Evolutionary conservation across 2,113 vertebrate genomes (phyloP).

Genomic region (Calidris pugnax): DNA sequence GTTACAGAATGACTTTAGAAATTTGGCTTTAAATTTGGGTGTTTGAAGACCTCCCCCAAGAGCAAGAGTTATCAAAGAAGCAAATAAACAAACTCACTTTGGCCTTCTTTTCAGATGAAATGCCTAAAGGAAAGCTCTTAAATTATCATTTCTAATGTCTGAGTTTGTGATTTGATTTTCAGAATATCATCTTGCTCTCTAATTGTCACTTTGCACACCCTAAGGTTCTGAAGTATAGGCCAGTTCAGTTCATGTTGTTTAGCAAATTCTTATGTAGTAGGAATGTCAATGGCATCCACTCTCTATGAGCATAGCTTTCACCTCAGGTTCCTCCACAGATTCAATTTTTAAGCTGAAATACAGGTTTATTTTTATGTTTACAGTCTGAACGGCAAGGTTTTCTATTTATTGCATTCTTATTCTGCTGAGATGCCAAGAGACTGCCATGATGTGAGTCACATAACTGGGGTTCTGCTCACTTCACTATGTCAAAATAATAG

Average conservation of each 20-base stretch:
- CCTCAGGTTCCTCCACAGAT: neutral
- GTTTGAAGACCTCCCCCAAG: neutral
- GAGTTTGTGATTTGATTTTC: neutral
- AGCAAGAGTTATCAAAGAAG: neutral
- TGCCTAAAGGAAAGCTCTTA: neutral
- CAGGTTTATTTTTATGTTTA: neutral
- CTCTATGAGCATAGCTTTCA: neutral
- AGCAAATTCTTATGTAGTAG: neutral
- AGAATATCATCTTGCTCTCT: neutral
- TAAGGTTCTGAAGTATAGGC: neutral
- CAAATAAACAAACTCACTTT: neutral
- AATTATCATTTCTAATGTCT: neutral
- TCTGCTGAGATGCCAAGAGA: neutral
- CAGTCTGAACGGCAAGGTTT: neutral
- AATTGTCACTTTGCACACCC: neutral
- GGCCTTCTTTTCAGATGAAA: neutral
- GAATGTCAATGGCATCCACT: neutral
- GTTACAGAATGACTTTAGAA: neutral
- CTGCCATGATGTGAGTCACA: neutral
- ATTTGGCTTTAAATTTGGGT: neutral
- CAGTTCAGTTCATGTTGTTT: neutral
- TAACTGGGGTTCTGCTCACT: neutral
- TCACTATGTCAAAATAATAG: neutral
- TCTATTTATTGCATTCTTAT: slow-evolving; percentile 1
- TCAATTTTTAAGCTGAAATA: neutral